Evolutionary conservation across 2,888 invertebrate species (phyloP).

Genomic region (Thereva nobilitata): DNA sequence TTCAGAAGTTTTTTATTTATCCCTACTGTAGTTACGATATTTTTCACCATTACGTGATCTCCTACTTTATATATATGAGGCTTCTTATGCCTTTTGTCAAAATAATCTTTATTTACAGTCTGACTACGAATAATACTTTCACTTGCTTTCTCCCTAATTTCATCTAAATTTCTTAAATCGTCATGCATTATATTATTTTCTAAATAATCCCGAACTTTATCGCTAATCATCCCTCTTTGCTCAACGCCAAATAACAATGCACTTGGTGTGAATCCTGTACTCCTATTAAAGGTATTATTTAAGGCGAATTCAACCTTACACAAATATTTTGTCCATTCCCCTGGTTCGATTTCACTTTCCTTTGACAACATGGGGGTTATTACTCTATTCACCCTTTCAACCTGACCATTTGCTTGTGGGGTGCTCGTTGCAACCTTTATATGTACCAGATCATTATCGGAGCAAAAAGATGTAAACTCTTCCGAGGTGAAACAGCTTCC

Average conservation of each 20-base stretch:
- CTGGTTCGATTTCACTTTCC: too few relatives aligned
- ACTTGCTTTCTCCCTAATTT: too few relatives aligned
- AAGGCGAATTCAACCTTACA: conserved; percentile 43
- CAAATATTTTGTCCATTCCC: conserved; percentile 11
- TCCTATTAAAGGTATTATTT: conserved; percentile 46
- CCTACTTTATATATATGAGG: too few relatives aligned
- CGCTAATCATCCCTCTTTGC: conserved; percentile 42
- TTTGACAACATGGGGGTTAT: conserved; percentile 2
- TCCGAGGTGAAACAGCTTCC: conserved; percentile 25
- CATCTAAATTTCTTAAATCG: too few relatives aligned
- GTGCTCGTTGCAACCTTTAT: not conserved
- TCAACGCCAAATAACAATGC: conserved; percentile 46
- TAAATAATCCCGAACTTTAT: too few relatives aligned
- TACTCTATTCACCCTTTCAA: conserved; percentile 15
- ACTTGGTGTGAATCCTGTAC: conserved; percentile 46
- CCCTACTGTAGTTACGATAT: too few relatives aligned
- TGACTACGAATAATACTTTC: too few relatives aligned
- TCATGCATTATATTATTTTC: too few relatives aligned
- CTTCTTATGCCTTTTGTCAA: too few relatives aligned
- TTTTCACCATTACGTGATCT: too few relatives aligned
- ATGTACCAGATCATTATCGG: not conserved
- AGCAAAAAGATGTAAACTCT: conserved; percentile 10
- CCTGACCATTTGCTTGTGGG: conserved; percentile 22
- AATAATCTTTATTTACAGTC: too few relatives aligned
- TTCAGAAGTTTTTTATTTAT: too few relatives aligned